Conservation (phyloP, 1,140 invertebrate species). For the Mamestra configurata region DNA sequence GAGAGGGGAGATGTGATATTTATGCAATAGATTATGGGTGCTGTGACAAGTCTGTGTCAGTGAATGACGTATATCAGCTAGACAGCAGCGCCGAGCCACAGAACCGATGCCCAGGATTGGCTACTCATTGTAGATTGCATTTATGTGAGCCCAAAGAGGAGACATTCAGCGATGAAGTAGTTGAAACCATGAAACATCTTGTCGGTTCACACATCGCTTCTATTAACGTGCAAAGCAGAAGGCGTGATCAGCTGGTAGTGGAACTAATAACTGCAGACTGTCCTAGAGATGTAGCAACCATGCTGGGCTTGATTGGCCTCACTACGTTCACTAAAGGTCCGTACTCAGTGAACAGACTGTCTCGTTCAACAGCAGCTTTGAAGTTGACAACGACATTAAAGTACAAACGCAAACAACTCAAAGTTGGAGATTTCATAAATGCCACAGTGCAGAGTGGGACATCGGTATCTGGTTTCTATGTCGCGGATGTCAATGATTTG, state of each 20-base stretch:
- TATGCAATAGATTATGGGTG: slow-evolving; percentile 59
- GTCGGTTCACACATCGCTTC: slow-evolving; percentile 51
- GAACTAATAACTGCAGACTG: slow-evolving; percentile 49
- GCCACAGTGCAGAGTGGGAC: slow-evolving; percentile 48
- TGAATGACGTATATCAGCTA: slow-evolving; percentile 29
- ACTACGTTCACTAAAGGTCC: slow-evolving; percentile 37
- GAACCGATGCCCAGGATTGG: slow-evolving; percentile 48
- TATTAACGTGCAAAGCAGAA: slow-evolving; percentile 49
- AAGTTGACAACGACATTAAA: not conserved
- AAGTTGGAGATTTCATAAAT: slow-evolving; percentile 43
- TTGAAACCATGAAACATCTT: slow-evolving; percentile 57
- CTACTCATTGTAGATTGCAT: slow-evolving; percentile 56
- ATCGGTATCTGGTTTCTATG: slow-evolving; percentile 51
- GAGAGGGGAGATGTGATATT: slow-evolving; percentile 46
- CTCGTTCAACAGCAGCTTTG: not conserved
- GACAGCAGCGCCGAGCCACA: not conserved
- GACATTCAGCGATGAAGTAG: slow-evolving; percentile 43
- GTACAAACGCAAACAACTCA: slow-evolving; percentile 46
- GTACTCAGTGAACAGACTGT: slow-evolving; percentile 25
- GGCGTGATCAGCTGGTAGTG: slow-evolving; percentile 32
- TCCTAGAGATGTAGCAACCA: slow-evolving; percentile 56
- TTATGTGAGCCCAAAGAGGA: slow-evolving; percentile 52
- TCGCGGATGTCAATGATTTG: slow-evolving; percentile 49
- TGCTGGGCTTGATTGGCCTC: slow-evolving; percentile 47
- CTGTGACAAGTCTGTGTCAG: slow-evolving; percentile 41